Conservation (phyloP, 1,140 invertebrate genomes). For the Dysdera silvatica region DNA sequence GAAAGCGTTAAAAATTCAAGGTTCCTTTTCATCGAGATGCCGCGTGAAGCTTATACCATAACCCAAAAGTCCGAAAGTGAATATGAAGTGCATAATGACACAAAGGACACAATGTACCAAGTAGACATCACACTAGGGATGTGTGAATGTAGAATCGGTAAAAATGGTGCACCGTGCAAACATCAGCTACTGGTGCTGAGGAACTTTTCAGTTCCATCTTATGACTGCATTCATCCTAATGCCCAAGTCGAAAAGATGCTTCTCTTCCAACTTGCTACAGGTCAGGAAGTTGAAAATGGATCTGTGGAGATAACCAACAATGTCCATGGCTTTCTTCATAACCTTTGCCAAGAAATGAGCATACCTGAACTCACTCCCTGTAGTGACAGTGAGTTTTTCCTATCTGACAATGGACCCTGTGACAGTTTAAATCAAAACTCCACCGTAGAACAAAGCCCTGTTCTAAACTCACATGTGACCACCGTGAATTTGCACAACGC, state of each 20-base stretch:
- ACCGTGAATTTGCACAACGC: background rate
- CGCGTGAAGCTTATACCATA: conserved; percentile 20
- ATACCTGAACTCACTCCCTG: conserved; percentile 17
- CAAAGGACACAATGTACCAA: conserved; percentile 23
- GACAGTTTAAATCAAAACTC: background rate
- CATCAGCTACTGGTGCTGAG: conserved; percentile 20
- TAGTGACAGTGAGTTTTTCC: conserved; percentile 11
- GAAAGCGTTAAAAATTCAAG: conserved; percentile 12
- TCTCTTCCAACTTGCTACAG: conserved; percentile 14
- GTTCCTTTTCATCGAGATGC: conserved; percentile 20
- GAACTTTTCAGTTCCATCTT: conserved; percentile 19
- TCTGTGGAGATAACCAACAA: too few species aligned
- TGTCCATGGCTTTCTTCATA: too few species aligned
- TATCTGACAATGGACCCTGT: conserved; percentile 9
- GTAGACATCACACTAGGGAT: conserved; percentile 18
- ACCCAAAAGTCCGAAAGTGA: conserved; percentile 24
- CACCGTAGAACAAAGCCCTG: background rate
- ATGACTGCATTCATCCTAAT: conserved; percentile 15
- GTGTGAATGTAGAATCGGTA: conserved; percentile 20
- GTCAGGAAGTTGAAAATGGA: conserved; percentile 13
- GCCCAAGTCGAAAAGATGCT: conserved; percentile 9
- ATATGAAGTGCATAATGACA: conserved; percentile 27
- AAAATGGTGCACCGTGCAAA: conserved; percentile 19
- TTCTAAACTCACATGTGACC: conserved; percentile 1
- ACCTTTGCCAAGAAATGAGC: too few species aligned